phyloP scores from a whole-genome alignment of 2,888 invertebrate genomes.

The Graphium colonna region DNA sequence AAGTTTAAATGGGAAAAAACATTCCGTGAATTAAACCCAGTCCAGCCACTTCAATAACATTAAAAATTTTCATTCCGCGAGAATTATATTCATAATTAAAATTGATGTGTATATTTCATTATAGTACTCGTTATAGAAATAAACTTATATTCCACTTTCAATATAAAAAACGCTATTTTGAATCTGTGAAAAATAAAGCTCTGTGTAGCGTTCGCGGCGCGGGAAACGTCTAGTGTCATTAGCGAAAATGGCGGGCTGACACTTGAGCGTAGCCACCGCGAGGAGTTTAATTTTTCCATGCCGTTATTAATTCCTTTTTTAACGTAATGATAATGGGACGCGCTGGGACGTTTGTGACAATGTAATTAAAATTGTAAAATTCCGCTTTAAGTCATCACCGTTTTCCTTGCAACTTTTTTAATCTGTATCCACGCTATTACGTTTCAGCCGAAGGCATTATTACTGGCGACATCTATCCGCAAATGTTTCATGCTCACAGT shows the following conservation, averaged over 20 bases:
- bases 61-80: slow-evolving; percentile 5
- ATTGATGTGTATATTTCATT: slow-evolving; percentile 15
- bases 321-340: slow-evolving; percentile 38
- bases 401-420: slow-evolving; percentile 19
- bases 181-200: slow-evolving; percentile 28
- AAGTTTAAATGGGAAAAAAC: not conserved
- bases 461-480: slow-evolving; percentile 2
- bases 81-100: slow-evolving; percentile 8
- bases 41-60: not conserved
- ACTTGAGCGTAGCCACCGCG: slow-evolving; percentile 55
- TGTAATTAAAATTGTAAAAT: slow-evolving; percentile 38
- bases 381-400: slow-evolving; percentile 26
- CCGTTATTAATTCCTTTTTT: slow-evolving; percentile 40
- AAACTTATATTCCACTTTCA: slow-evolving; percentile 21
- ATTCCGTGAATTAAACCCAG: not conserved
- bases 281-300: slow-evolving; percentile 37
- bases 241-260: slow-evolving; percentile 51
- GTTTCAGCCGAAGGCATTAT: slow-evolving; percentile 13
- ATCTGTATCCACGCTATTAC: slow-evolving; percentile 13
- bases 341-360: slow-evolving; percentile 35
- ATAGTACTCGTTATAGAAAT: slow-evolving; percentile 10
- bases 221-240: slow-evolving; percentile 52
- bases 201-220: slow-evolving; percentile 30
- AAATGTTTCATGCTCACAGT: slow-evolving; percentile 9
- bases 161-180: slow-evolving; percentile 23